Conservation (phyloP, 37 sponge, comb jelly and placozoan species). For the Eunapius fragilis region DNA sequence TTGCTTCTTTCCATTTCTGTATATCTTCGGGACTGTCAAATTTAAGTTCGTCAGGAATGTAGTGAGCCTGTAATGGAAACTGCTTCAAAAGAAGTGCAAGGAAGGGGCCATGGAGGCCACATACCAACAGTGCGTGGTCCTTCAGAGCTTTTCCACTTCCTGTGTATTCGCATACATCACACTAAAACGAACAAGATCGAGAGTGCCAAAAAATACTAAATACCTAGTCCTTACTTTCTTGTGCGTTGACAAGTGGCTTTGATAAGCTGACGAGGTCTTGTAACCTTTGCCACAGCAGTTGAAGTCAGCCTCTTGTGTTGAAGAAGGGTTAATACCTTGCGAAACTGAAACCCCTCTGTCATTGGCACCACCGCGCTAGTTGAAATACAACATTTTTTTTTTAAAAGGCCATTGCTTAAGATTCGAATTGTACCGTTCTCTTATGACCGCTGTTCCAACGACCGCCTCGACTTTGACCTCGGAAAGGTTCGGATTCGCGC, state of each 20-base stretch:
- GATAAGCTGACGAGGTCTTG: constrained; percentile 29
- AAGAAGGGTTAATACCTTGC: background rate
- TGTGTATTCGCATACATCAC: background rate
- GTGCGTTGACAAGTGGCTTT: constrained; percentile 31
- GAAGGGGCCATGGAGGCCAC: background rate
- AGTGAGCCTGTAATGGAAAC: constrained; percentile 40
- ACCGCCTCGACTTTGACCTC: background rate
- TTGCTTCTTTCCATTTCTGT: constrained; percentile 75
- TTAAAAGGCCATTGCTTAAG: background rate
- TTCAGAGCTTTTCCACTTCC: constrained; percentile 26
- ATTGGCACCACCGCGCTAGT: background rate
- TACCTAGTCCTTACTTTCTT: constrained; percentile 46
- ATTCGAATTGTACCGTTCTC: background rate
- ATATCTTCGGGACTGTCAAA: constrained; percentile 73
- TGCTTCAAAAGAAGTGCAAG: background rate
- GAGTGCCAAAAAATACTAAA: too few relatives aligned
- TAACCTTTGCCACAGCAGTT: constrained; percentile 44
- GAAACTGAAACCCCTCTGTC: background rate
- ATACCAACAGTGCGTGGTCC: constrained; percentile 54
- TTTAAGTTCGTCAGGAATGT: constrained; percentile 62
- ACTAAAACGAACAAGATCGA: background rate
- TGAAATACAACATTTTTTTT: background rate
- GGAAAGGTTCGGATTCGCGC: background rate
- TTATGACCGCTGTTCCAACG: background rate
- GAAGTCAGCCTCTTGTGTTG: constrained; percentile 3